Evolutionary conservation across 1,140 invertebrate species (phyloP).

Genomic region (Drosophila insularis): DNA sequence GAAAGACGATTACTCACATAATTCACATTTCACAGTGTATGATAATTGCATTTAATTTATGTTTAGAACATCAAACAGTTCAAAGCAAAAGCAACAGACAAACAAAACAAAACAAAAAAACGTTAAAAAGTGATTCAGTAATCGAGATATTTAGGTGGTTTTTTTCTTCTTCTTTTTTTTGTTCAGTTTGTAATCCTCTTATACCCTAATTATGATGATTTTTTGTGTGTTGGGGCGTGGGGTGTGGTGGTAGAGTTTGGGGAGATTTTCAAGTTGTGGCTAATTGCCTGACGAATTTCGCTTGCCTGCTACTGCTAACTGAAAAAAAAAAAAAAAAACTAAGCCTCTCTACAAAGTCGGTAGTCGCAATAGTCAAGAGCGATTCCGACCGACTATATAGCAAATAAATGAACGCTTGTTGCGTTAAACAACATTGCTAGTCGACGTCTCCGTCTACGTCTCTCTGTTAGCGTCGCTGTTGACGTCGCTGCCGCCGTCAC

Average conservation of each 20-base stretch:
- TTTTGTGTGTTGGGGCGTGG: neutral
- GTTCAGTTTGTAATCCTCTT: neutral
- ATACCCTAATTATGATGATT: neutral
- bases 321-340: constrained; percentile 3
- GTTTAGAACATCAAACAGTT: constrained; percentile 50
- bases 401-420: constrained; percentile 37
- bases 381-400: constrained; percentile 38
- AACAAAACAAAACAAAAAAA: neutral
- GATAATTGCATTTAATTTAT: constrained; percentile 69
- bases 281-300: constrained; percentile 12
- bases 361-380: constrained; percentile 25
- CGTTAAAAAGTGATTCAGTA: constrained; percentile 38
- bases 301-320: neutral
- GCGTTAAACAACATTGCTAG: constrained; percentile 46
- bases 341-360: constrained; percentile 34
- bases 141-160: neutral
- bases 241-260: neutral
- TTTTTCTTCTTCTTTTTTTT: neutral
- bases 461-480: neutral
- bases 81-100: neutral
- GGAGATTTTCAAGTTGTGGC: neutral
- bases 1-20: constrained; percentile 17
- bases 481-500: neutral
- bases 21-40: neutral
- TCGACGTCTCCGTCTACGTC: neutral